Evolutionary conservation across 1,140 invertebrate genomes (phyloP).

Genomic region (Cherax destructor): DNA sequence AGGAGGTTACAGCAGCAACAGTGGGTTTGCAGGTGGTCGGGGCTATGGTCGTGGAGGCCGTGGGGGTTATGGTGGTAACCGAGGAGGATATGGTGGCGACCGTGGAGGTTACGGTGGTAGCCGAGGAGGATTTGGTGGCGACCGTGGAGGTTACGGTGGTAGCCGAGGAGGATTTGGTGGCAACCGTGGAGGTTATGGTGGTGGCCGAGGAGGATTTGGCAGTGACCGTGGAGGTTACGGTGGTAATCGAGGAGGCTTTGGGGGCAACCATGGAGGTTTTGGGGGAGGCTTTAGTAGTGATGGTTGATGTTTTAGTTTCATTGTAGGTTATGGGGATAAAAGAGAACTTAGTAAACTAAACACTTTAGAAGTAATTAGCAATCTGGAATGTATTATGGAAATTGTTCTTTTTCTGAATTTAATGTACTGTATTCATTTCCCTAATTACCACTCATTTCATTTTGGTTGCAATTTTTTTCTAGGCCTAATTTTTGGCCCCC

Average conservation of each 20-base stretch:
- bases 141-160: not conserved
- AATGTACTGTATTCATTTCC: too few relatives aligned
- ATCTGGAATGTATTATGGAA: too few relatives aligned
- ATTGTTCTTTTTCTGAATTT: too few relatives aligned
- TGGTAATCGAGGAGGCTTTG: not conserved
- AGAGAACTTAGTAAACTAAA: not conserved
- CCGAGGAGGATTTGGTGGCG: conserved; percentile 49
- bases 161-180: not conserved
- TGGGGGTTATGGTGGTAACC: conserved; percentile 1
- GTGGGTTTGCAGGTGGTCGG: not conserved
- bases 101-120: conserved; percentile 24
- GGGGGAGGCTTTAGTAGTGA: not conserved
- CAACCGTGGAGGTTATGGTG: not conserved
- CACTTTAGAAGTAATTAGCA: too few relatives aligned
- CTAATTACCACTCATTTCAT: too few relatives aligned
- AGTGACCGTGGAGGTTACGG: not conserved
- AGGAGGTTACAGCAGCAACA: conserved; percentile 32
- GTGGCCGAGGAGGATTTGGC: not conserved
- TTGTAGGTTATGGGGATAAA: not conserved
- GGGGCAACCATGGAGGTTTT: not conserved
- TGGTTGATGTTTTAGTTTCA: not conserved
- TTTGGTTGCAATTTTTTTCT: too few relatives aligned
- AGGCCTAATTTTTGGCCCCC: too few relatives aligned
- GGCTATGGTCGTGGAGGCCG: conserved; percentile 12
- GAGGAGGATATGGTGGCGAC: conserved; percentile 36